Percentiles rank a stretch among this genome's conserved stretches.
These are phyloP conservation scores for Podarcis cretensis DNA, from an alignment of 2,113 vertebrate genomes.

Conservation along the genomic window DNA sequence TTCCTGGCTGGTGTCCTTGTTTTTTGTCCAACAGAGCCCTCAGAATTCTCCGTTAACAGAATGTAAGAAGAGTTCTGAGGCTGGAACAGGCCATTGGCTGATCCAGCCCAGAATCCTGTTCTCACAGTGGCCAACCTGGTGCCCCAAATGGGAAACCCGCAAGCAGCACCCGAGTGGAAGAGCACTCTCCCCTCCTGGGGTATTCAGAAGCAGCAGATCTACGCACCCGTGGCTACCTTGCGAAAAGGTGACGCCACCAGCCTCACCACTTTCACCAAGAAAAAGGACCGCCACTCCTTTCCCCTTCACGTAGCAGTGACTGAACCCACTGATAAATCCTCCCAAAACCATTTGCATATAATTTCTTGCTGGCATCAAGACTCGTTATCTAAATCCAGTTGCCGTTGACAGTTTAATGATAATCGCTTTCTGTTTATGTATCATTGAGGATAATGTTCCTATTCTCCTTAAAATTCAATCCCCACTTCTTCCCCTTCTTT, in stretches of 20 bases:
- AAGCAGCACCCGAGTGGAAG: too few species aligned
- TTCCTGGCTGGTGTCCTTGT: too few species aligned
- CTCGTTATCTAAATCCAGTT: constrained; percentile 55
- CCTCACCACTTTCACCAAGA: not conserved
- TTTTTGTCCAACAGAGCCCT: too few species aligned
- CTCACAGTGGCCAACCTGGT: not conserved
- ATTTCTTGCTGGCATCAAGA: constrained; percentile 47
- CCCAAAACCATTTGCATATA: constrained; percentile 45
- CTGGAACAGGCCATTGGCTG: too few species aligned
- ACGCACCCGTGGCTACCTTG: too few species aligned
- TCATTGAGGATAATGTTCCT: constrained; percentile 37
- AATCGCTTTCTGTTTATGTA: constrained; percentile 65
- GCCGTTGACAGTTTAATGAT: constrained; percentile 71
- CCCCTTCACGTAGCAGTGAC: not conserved
- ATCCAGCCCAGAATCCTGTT: too few species aligned
- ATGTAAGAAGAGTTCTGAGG: too few species aligned
- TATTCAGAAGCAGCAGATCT: not conserved
- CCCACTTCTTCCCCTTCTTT: not conserved
- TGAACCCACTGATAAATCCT: constrained; percentile 28
- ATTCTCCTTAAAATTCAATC: constrained; percentile 49
- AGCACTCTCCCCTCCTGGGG: not conserved
- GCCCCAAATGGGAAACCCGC: not conserved
- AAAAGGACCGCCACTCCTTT: constrained; percentile 3
- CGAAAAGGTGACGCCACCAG: not conserved
- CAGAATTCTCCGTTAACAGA: too few species aligned